Conservation (phyloP, 2,113 vertebrate species). For the Columba janthina region DNA sequence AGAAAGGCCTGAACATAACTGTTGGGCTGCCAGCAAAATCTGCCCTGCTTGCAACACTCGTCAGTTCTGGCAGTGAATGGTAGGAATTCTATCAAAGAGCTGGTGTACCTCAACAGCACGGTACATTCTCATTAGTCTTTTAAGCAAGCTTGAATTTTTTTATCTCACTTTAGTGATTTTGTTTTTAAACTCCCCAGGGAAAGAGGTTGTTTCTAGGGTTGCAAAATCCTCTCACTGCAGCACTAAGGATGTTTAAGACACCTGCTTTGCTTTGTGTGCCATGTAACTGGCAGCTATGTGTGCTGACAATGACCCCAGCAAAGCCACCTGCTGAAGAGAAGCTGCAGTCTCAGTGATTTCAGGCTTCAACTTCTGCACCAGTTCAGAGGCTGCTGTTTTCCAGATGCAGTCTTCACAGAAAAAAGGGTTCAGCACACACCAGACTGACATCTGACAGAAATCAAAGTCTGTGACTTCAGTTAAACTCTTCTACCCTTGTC, state of each 20-base stretch:
- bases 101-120: neutral
- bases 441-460: neutral
- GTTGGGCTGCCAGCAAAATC: slow-evolving; percentile 16
- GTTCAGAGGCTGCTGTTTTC: neutral
- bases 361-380: neutral
- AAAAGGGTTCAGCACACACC: neutral
- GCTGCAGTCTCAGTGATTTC: neutral
- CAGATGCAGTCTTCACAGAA: neutral
- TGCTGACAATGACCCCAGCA: neutral
- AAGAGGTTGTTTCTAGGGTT: neutral
- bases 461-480: neutral
- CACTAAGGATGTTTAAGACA: neutral
- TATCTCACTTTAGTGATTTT: neutral
- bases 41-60: neutral
- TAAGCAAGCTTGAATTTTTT: neutral
- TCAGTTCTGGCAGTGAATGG: neutral
- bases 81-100: neutral
- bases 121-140: neutral
- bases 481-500: neutral
- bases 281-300: neutral
- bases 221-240: neutral
- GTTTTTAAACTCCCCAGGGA: neutral
- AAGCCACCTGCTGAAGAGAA: neutral
- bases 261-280: neutral
- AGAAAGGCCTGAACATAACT: neutral